Base-by-base conservation (phyloP, 2,888 invertebrate species). In the Agrilus mali region DNA sequence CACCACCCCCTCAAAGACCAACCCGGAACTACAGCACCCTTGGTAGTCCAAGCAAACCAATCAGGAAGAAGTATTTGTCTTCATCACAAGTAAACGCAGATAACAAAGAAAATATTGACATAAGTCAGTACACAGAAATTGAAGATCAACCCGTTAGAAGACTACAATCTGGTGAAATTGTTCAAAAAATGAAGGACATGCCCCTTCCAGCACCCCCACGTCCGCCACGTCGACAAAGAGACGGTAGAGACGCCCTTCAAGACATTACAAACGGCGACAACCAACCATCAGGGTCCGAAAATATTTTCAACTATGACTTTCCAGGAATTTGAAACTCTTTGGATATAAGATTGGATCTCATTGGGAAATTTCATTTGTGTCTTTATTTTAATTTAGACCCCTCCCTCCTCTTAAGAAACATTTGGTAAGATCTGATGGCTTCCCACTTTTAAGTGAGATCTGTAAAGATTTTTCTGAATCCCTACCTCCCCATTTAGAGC, bases 181-280 rank as follows among this genome's bases (percentile, higher is more conserved):
- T 88, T 2, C 82, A 77, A 55, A 86, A 82, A 69, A 89, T 90
- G 81, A 85, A 86, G 66, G 81, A 82, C 53, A 73, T 90, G 49
- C 90, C 90, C 0, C 64, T 90, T 50, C 90, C 90, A 2, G 81
- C 90, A 4, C 90, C 90, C 0, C 90, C 90, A 2, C 71, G 88
- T 45, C 89, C 89, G 33, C 86, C 87, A 0, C 74, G 88, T 46
- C 64, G 61, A 50, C 47, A 56, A 5, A 56, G 57, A 49, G 52
- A 51, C 13, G 45, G 46, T 17, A 49, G 51, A 43, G 51, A 46
- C 36, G 31, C 33, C 53, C 50, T 43, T 55, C 50, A 54, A 41
- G 64, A 64, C 35, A 62, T 64, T 36, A 63, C 64, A 1, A 53
- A 58, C 43, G 58, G 60, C 50, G 58, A 61, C 43, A 58, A 54